Evolutionary conservation across 2,113 vertebrate genomes (phyloP), one percentile per base, ranked within the genome.

Genomic region (Turdus rufiventris): DNA sequence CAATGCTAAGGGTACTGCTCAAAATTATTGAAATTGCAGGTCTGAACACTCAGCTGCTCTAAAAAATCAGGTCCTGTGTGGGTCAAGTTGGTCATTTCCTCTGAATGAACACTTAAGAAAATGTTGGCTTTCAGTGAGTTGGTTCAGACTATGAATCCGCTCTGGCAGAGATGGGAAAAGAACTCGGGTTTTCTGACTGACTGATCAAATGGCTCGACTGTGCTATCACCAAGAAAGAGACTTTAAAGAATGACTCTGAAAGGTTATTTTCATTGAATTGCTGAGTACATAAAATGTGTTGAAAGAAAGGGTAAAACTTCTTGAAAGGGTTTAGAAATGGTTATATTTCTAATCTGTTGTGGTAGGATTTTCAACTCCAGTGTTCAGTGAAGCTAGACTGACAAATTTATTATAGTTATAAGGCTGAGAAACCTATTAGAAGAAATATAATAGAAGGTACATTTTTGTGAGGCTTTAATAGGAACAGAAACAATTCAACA

Each of bases 391-490:
- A 94, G 88, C 90, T 81, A 95, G 93, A 96, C 95, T 94, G 96
- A 96, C 95, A 97, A 93, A 97, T 97, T 96, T 96, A 96, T 97
- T 97, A 96, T 31, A 95, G 96, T 96, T 88, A 95, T 90, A 97
- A 93, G 90, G 75, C 94, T 91, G 91, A 93, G 76, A 96, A 97
- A 91, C 85, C 85, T 95, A 91, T 92, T 96, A 95, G 94, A 93
- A 88, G 88, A 94, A 96, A 93, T 91, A 96, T 68, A 97, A 96
- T 95, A 90, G 94, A 95, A 94, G 72, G 95, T 63, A 94, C 61
- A 72, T 83, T 97, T 95, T 95, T 83, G 94, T 84, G 95, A 91
- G 70, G 45, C 79, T 88, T 95, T 97, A 96, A 92, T 75, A 93
- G 85, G 88, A 92, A 68, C 14, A 83, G 94, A 97, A 96, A 96